Evolutionary conservation across 2,113 vertebrate genomes (phyloP).

Genomic region (Trichomycterus rosablanca): DNA sequence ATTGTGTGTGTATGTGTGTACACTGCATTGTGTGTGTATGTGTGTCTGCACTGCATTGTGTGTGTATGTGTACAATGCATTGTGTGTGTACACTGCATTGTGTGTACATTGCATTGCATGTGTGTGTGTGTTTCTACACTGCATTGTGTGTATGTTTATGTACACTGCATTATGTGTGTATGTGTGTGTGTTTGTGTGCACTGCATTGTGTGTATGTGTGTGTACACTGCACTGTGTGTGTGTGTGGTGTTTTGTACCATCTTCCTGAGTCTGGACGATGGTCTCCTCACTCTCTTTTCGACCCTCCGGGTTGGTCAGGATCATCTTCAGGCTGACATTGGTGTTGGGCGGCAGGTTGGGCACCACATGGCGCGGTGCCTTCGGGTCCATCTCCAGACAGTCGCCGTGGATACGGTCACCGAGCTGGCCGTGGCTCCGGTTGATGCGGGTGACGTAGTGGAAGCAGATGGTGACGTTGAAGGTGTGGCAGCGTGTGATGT

Average conservation of each 20-base stretch:
- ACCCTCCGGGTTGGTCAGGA: slow-evolving; percentile 94
- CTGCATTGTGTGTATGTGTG: neutral
- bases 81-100: too few species aligned
- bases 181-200: neutral
- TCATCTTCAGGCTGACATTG: slow-evolving; percentile 98
- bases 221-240: neutral
- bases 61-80: too few species aligned
- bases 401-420: slow-evolving; percentile 85
- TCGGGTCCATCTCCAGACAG: slow-evolving; percentile 97
- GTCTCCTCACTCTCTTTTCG: slow-evolving; percentile 97
- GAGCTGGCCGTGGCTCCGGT: slow-evolving; percentile 74
- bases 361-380: slow-evolving; percentile 90
- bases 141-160: neutral
- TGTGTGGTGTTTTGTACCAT: slow-evolving; percentile 68
- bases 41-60: neutral
- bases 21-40: too few species aligned
- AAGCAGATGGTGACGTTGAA: slow-evolving; percentile 99
- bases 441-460: slow-evolving; percentile 84
- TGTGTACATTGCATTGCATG: neutral
- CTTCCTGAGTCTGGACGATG: slow-evolving; percentile 94
- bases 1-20: neutral
- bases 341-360: slow-evolving; percentile 90
- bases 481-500: slow-evolving; percentile 97
- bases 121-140: too few species aligned
- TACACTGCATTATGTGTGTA: neutral